Evolutionary conservation across 2,113 vertebrate species (phyloP).

Genomic region (Lagopus leucura): DNA sequence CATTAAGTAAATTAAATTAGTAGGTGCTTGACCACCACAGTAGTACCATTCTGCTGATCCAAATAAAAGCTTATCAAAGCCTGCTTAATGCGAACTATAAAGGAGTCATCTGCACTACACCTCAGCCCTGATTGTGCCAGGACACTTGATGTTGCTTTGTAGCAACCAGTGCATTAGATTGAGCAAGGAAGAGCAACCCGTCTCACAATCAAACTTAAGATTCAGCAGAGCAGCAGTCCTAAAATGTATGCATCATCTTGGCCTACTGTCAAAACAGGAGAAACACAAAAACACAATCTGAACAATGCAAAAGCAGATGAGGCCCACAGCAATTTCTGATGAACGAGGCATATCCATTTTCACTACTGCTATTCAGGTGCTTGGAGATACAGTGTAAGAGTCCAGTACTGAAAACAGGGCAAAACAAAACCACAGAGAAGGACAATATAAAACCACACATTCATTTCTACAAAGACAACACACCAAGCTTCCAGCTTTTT

Average conservation of each 20-base stretch:
- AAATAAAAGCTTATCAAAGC: neutral
- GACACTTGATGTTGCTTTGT: neutral
- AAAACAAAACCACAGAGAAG: neutral
- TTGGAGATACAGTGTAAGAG: neutral
- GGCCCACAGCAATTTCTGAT: neutral
- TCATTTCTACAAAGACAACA: neutral
- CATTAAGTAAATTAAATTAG: neutral
- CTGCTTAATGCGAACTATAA: neutral
- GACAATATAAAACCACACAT: neutral
- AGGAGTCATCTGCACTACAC: neutral
- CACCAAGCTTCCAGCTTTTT: neutral
- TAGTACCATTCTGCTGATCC: neutral
- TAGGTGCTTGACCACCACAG: neutral
- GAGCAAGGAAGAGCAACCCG: neutral
- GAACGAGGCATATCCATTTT: neutral
- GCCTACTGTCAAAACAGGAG: neutral
- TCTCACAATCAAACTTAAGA: neutral
- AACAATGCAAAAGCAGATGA: neutral
- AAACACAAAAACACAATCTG: neutral
- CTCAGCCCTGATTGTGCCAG: neutral
- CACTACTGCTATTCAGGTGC: neutral
- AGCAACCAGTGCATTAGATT: neutral
- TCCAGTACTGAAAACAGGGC: neutral
- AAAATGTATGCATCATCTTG: fast-evolving
- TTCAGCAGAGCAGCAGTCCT: neutral